Base-by-base conservation (phyloP, 2,797 vertebrate genomes). In the Apogon hyalosoma region DNA sequence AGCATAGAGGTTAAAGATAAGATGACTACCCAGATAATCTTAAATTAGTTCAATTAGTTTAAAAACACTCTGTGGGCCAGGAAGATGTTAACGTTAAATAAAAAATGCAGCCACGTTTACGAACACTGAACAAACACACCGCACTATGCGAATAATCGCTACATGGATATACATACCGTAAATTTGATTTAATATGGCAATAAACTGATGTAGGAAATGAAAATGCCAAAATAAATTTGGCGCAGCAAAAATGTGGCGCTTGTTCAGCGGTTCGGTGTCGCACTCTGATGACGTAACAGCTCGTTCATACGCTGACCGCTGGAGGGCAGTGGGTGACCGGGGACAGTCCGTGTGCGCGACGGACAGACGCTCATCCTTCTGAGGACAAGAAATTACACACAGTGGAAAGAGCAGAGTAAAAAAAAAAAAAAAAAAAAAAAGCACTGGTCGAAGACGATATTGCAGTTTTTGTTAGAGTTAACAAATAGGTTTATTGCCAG, bases 201-300 rank as follows among this genome's bases (percentile, higher is more conserved):
- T 4, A 13, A 53, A 4, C 6, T 6, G 4, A 51, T 1, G 31
- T 15, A 6, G 31, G 5, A 21, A 21, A 21, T n/a, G 39, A 46
- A 80, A 76, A 74, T 14, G 19, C 15, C 10, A 13, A 9, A 38
- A 74, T 47, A 18, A 18, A 41, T 68, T 45, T 48, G 12, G 64
- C 43, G 75, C 59, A 67, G 51, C 2, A 33, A 63, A 85, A 90
- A 87, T 88, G 87, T 87, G 83, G 85, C 86, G 88, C 87, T 79
- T 59, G 36, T 63, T 75, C 48, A 21, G 11, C 38, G 1, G 7
- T 28, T n/a, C 38, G 33, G 0, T 45, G 88, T 87, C 87, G 87
- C 84, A 31, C 36, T 3, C 60, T 83, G 54, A 21, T 90, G 89
- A 88, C 87, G 80, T 58, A 1, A 0, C 0, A 0, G 0, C 0